Evolutionary conservation across 2,113 vertebrate genomes (phyloP).

Genomic region (Peromyscus maniculatus): DNA sequence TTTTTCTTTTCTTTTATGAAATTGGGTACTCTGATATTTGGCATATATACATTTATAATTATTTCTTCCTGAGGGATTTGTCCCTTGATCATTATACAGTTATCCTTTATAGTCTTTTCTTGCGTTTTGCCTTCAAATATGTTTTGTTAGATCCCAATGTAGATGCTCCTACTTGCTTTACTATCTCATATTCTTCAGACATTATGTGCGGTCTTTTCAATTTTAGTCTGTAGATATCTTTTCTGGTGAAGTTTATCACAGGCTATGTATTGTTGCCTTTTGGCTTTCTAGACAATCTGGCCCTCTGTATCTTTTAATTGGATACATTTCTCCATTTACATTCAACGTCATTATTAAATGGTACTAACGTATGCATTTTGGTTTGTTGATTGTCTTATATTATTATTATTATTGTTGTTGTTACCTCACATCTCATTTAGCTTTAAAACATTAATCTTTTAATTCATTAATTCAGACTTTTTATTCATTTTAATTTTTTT

Average conservation of each 20-base stretch:
- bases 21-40: background rate
- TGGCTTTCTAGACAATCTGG: background rate
- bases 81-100: too few relatives aligned
- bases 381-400: background rate
- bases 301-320: background rate
- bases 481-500: background rate
- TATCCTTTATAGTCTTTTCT: background rate
- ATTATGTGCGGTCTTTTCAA: background rate
- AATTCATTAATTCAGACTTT: too few relatives aligned
- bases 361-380: background rate
- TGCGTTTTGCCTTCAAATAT: background rate
- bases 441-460: background rate
- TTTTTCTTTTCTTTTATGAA: background rate
- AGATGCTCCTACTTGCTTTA: background rate
- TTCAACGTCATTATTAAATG: background rate
- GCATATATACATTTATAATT: background rate
- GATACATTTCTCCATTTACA: background rate
- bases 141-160: background rate
- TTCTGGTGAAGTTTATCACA: background rate
- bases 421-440: background rate
- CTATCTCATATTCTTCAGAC: background rate
- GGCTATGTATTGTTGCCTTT: too few relatives aligned
- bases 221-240: background rate
- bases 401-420: background rate
- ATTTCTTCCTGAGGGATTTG: background rate